phyloP scores from a whole-genome alignment of 92 coral and sea anemone genomes.

The Phenganax marumi region DNA sequence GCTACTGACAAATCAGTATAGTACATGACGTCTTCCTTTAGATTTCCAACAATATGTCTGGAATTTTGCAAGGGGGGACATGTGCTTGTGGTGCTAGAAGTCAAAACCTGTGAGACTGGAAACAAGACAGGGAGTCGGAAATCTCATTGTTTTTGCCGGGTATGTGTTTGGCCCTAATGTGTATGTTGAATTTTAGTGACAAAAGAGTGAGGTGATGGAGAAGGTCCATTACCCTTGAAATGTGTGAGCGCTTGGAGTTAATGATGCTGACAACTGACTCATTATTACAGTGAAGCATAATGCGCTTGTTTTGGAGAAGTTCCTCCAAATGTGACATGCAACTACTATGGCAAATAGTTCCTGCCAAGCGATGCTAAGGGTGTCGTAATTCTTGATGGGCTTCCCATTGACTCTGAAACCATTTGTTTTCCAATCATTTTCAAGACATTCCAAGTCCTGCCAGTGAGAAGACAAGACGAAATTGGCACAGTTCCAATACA shows the following conservation, averaged over 20 bases:
- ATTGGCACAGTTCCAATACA: constrained; percentile 40
- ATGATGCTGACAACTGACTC: constrained; percentile 59
- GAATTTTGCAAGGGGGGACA: neutral
- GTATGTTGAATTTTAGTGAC: constrained; percentile 48
- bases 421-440: constrained; percentile 42
- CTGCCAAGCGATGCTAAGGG: constrained; percentile 14
- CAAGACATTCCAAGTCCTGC: constrained; percentile 35
- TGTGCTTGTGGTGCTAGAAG: constrained; percentile 56
- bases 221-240: constrained; percentile 59
- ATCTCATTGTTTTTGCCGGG: constrained; percentile 56
- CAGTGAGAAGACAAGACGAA: constrained; percentile 51
- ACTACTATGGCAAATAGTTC: neutral
- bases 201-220: constrained; percentile 50
- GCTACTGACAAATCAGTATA: constrained; percentile 51
- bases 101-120: constrained; percentile 59
- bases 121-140: constrained; percentile 45
- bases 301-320: constrained; percentile 24
- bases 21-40: constrained; percentile 34
- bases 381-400: constrained; percentile 30
- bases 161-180: constrained; percentile 50
- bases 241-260: constrained; percentile 53
- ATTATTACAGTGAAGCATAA: constrained; percentile 52
- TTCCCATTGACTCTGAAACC: constrained; percentile 71
- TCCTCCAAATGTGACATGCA: constrained; percentile 44
- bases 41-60: constrained; percentile 37